Base-by-base conservation (phyloP, 2,797 vertebrate species). In the Coregonus suidteri region DNA sequence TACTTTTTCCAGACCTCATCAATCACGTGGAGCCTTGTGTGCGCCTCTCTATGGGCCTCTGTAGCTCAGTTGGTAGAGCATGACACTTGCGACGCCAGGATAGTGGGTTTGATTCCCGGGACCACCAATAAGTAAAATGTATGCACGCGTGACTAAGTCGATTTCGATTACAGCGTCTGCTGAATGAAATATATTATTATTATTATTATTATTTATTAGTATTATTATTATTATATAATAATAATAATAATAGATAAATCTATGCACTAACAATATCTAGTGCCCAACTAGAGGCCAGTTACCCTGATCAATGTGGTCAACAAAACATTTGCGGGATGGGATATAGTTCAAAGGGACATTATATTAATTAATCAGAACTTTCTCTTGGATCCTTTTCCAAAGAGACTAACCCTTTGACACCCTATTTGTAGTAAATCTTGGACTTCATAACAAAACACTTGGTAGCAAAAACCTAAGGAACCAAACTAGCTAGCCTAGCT, bases 321-420 rank as follows among this genome's bases (percentile, higher is more conserved):
- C 79, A 81, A 87, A 82, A 89, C 83, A 86, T 65, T 86, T 79
- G 76, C 76, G 78, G 80, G 82, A 86, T 85, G 81, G 81, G 79
- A 83, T 77, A 83, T 78, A 65, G 73, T 77, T 88, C 74, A 84
- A 41, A 68, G 6, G 56, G 1, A n/a, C 7, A 62, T 62, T 62
- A 7, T 9, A 25, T 62, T 62, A 7, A 20, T 25, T n/a, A n/a
- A n/a, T 7, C 59, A 62, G 25, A 1, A 62, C 59, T 62, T 20
- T 62, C 6, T 62, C 59, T 62, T 3, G 59, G 20, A 62, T n/a
- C n/a, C 59, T 35, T 35, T 68, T 35, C 15, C 13, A 18, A 69
- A 34, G 31, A 47, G 41, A 47, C 74, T 77, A 84, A 82, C 77
- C 67, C 81, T 74, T 78, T 88, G 84, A 85, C 90, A 83, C 75